Percentiles rank a stretch among this genome's conserved stretches.
Conservation (phyloP, 2,888 invertebrate genomes). For the Cryptosula pallasiana region DNA sequence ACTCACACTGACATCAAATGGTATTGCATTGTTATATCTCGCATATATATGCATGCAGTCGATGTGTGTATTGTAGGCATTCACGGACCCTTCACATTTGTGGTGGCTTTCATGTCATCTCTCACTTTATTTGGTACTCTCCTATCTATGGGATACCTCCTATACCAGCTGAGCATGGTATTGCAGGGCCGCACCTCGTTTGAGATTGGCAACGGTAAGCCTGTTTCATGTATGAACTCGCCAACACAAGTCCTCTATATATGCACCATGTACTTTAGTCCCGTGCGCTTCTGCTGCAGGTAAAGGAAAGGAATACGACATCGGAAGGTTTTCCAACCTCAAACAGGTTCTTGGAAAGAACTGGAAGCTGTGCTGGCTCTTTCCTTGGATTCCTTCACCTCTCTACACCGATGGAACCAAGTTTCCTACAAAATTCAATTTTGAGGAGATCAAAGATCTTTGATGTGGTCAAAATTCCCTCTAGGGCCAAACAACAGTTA, state of each 20-base stretch:
- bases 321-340: not conserved
- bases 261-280: not conserved
- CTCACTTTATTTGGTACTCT: not conserved
- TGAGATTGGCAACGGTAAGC: too few species aligned
- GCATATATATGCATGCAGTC: too few species aligned
- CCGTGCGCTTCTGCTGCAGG: not conserved
- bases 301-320: not conserved
- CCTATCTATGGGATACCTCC: not conserved
- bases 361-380: not conserved
- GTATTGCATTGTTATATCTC: too few species aligned
- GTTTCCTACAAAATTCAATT: not conserved
- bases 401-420: conserved; percentile 9
- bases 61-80: conserved; percentile 5
- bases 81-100: conserved; percentile 13
- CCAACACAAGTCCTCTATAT: not conserved
- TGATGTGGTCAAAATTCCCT: too few species aligned
- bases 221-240: too few species aligned
- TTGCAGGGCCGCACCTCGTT: not conserved
- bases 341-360: conserved; percentile 15
- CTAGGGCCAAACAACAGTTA: too few species aligned
- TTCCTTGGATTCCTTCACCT: not conserved
- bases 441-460: conserved; percentile 20
- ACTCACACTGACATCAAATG: too few species aligned
- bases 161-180: conserved; percentile 8
- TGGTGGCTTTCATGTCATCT: conserved; percentile 19